Conservation (phyloP, 2,797 vertebrate genomes). For the Aplochiton taeniatus region DNA sequence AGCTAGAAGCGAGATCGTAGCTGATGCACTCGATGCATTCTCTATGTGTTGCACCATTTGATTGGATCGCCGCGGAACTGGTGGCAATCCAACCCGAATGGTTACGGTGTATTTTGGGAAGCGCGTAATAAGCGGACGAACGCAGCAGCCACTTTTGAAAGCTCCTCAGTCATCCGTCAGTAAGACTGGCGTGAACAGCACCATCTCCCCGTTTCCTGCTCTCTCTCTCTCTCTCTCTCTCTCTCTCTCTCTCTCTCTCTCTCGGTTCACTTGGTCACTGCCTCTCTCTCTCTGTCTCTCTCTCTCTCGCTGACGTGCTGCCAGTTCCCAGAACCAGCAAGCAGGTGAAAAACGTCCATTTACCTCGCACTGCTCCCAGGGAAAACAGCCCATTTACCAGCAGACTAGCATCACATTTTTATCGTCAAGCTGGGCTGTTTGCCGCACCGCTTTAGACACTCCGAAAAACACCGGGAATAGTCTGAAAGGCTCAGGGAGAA, state of each 20-base stretch:
- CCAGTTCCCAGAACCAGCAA: conserved; percentile 28
- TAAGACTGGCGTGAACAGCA: conserved; percentile 45
- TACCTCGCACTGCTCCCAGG: conserved; percentile 52
- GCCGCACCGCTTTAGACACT: not conserved
- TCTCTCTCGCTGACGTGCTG: conserved; percentile 8
- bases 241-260: not conserved
- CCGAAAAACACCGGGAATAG: not conserved
- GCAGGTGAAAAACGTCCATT: conserved; percentile 58
- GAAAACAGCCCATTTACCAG: conserved; percentile 55
- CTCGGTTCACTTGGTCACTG: not conserved
- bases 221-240: conserved; percentile 16
- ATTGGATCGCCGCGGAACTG: too few relatives aligned
- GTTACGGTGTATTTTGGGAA: too few relatives aligned
- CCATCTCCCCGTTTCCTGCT: conserved; percentile 30
- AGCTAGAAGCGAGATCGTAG: too few relatives aligned
- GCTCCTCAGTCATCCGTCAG: conserved; percentile 48
- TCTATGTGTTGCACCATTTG: too few relatives aligned
- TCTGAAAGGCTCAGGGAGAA: not conserved
- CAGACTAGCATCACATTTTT: conserved; percentile 32
- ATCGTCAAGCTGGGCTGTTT: conserved; percentile 6
- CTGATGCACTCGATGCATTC: too few relatives aligned
- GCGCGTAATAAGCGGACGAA: too few relatives aligned
- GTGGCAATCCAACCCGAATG: too few relatives aligned
- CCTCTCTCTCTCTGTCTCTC: conserved; percentile 28
- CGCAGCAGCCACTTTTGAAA: conserved; percentile 15